phyloP scores from a whole-genome alignment of 2,113 vertebrate genomes.

The Rattus norvegicus region DNA sequence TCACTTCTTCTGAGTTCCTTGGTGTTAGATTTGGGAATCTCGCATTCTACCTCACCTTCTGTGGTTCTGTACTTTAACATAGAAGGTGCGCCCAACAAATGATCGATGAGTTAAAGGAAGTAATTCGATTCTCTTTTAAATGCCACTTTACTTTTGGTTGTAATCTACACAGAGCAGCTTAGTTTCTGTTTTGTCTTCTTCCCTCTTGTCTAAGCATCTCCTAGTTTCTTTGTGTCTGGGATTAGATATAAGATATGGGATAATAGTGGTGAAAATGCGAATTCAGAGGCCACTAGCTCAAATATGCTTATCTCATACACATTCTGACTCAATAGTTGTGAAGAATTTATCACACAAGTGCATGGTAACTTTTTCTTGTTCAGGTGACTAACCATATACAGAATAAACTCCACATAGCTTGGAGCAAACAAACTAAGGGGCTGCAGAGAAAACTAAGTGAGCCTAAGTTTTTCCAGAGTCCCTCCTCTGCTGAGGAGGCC shows the following conservation, averaged over 20 bases:
- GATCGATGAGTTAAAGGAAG: background rate
- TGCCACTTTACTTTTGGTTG: background rate
- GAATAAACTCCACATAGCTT: background rate
- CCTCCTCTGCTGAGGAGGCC: background rate
- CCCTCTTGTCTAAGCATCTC: background rate
- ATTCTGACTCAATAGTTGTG: background rate
- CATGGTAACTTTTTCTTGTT: background rate
- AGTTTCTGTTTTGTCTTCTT: background rate
- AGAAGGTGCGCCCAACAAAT: background rate
- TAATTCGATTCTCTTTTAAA: background rate
- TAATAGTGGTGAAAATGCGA: background rate
- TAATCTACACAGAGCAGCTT: background rate
- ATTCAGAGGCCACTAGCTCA: background rate
- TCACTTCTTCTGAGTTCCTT: background rate
- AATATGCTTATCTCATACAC: background rate
- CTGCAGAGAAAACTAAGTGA: background rate
- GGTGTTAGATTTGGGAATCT: background rate
- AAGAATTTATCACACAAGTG: background rate
- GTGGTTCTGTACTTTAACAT: background rate
- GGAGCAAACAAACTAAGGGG: background rate
- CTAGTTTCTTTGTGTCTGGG: background rate
- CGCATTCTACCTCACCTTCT: background rate
- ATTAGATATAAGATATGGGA: background rate
- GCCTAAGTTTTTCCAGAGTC: background rate
- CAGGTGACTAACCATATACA: background rate